Evolutionary conservation across 2,888 invertebrate genomes (phyloP).

Genomic region (Anthophora plumipes): DNA sequence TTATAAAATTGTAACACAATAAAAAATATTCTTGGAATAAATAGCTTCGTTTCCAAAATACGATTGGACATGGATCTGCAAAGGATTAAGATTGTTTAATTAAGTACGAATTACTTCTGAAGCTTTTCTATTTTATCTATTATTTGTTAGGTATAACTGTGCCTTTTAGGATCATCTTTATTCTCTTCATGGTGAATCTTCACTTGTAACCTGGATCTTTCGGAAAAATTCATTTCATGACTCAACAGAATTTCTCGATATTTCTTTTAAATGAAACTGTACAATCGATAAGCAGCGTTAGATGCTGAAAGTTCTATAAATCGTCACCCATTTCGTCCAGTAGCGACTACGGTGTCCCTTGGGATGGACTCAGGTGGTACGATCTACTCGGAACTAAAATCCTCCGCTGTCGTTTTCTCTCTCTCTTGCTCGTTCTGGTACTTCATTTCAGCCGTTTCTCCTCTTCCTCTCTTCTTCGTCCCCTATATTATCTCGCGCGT

Average conservation of each 20-base stretch:
- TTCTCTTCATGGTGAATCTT: too few relatives aligned
- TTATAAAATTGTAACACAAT: too few relatives aligned
- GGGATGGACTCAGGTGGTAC: constrained; percentile 68
- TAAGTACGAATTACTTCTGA: too few relatives aligned
- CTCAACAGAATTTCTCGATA: not conserved
- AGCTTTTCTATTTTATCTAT: too few relatives aligned
- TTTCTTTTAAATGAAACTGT: not conserved
- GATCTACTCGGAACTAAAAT: constrained; percentile 48
- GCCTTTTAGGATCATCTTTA: too few relatives aligned
- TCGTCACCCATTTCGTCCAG: constrained; percentile 50
- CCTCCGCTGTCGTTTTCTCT: constrained; percentile 22
- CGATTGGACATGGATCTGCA: too few relatives aligned
- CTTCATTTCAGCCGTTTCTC: constrained; percentile 35
- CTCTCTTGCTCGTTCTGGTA: constrained; percentile 27
- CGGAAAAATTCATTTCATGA: too few relatives aligned
- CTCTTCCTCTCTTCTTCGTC: constrained; percentile 10
- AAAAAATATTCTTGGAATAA: too few relatives aligned
- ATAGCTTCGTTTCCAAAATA: too few relatives aligned
- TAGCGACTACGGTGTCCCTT: constrained; percentile 37
- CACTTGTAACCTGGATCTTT: too few relatives aligned
- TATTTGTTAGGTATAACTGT: too few relatives aligned
- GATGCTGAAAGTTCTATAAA: constrained; percentile 55
- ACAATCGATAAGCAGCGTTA: not conserved
- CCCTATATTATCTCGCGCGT: constrained; percentile 65
- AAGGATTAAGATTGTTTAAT: too few relatives aligned